phyloP scores from a whole-genome alignment of 92 coral and sea anemone genomes.

The Plumapathes pennacea region DNA sequence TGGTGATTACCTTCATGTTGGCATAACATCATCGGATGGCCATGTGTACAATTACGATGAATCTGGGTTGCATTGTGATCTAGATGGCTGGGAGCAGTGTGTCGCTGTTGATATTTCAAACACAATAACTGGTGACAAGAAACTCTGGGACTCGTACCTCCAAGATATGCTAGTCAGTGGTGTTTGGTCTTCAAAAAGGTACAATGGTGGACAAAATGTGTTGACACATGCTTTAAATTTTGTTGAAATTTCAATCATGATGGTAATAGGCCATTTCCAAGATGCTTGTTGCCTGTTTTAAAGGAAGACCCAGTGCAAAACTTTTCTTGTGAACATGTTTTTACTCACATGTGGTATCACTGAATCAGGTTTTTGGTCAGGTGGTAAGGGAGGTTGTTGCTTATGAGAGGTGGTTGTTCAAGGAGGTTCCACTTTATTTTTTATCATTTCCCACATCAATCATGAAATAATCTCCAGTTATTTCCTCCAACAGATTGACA shows the following conservation, averaged over 20 bases:
- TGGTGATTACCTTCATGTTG: constrained; percentile 85
- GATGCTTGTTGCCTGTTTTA: neutral
- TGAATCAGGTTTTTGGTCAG: neutral
- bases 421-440: no score
- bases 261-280: neutral
- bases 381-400: neutral
- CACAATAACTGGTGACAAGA: neutral
- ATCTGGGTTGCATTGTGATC: constrained; percentile 56
- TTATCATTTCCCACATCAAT: no score
- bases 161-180: constrained; percentile 29
- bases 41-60: constrained; percentile 79
- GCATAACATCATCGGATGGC: constrained; percentile 55
- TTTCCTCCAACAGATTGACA: no score
- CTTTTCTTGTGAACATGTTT: no score
- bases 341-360: no score
- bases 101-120: constrained; percentile 25
- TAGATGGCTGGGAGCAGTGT: constrained; percentile 61
- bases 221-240: neutral
- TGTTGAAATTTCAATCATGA: neutral
- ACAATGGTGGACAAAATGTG: neutral
- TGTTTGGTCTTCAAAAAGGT: constrained; percentile 61
- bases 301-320: no score
- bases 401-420: no score
- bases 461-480: no score
- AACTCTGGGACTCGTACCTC: constrained; percentile 60